phyloP scores from a whole-genome alignment of 2,888 invertebrate species.

The Epirrhoe tristata region DNA sequence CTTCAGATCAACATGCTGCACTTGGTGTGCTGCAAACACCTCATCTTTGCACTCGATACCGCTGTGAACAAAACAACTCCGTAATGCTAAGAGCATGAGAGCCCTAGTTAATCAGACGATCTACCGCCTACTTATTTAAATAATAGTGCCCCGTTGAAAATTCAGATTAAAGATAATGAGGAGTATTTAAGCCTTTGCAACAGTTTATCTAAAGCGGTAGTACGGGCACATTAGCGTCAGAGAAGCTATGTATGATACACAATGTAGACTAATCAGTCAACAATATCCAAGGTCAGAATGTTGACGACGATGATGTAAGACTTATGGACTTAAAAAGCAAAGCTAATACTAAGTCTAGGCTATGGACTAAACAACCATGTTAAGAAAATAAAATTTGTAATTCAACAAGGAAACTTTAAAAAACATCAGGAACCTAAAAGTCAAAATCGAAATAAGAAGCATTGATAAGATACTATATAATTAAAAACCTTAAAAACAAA shows the following conservation, averaged over 20 bases:
- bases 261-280: conserved; percentile 71
- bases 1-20: conserved; percentile 78
- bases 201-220: conserved; percentile 17
- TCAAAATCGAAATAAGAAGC: too few relatives aligned
- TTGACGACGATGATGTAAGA: conserved; percentile 41
- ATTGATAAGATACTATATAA: neutral
- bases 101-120: conserved; percentile 44
- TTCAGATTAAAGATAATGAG: neutral
- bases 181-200: neutral
- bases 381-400: conserved; percentile 8
- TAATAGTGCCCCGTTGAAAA: conserved; percentile 48
- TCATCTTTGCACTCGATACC: conserved; percentile 92
- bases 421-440: too few relatives aligned
- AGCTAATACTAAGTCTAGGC: conserved; percentile 24
- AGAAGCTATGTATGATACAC: conserved; percentile 48
- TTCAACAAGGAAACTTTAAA: conserved; percentile 11
- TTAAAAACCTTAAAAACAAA: neutral
- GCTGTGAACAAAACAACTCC: conserved; percentile 83
- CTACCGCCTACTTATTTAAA: conserved; percentile 11
- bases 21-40: conserved; percentile 89
- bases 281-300: conserved; percentile 68
- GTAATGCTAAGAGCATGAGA: conserved; percentile 51
- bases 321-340: neutral
- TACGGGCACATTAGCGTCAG: conserved; percentile 21
- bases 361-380: conserved; percentile 9